Base-by-base conservation (phyloP, 2,888 invertebrate genomes). In the Conops quadrifasciatus region DNA sequence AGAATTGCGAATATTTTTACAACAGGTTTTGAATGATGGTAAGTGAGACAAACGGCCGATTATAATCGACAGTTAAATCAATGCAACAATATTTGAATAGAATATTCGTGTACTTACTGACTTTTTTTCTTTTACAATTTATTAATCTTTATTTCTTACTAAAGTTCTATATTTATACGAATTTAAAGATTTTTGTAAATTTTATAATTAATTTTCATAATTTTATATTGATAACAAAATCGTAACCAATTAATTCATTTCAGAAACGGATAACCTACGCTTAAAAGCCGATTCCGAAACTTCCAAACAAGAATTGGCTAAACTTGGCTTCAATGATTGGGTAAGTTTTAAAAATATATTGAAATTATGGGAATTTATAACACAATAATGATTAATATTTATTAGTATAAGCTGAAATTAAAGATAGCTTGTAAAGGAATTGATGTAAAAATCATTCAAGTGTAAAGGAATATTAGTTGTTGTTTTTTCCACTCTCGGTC, bases 301-400 rank as follows among this genome's bases (percentile, higher is more conserved):
- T 70, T 90, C 91, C 67, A 89, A 90, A 78, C 88, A 89, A 71
- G 92, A 93, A 79, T 88, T 96, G 67, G 93, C 94, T 80, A 92
- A 93, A 80, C 88, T 97, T 80, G 91, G 94, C 84, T 93, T 95
- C 84, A 92, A 92, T 76, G 96, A 97, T 87, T 97, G 97, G 96
- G 95, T 95, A 87, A 87, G 91, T 87, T 21, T 13, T 5, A 15
- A 21, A 36, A 15, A 28, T 13, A 11, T 11, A 11, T 43, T 43
- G 45, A 13, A 43, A 43, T 43, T 43, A 5, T 43, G 9, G 45
- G 45, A 43, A 43, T 43, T 13, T 26, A 11, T 4, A 53, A 56
- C 4, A 56, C n/a, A n/a, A n/a, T n/a, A n/a, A n/a, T n/a, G n/a
- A 56, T 2, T 2, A 56, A 21, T 26, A 56, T 26, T 2, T 13